These are phyloP conservation scores for Boulengerochromis microlepis DNA, from an alignment of 2,113 vertebrate genomes.

Conservation along the genomic window DNA sequence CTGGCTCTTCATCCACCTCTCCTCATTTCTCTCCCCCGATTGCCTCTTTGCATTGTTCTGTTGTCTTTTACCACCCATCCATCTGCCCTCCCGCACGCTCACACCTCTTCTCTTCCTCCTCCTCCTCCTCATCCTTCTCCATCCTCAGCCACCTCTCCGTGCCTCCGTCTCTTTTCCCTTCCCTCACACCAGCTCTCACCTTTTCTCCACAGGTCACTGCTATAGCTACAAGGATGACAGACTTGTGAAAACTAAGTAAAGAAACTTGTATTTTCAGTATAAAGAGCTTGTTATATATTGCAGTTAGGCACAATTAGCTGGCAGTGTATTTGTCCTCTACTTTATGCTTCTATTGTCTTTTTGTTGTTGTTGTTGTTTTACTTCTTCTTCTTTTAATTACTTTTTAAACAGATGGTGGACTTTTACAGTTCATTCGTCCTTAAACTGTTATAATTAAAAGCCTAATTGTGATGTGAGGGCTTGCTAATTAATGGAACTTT, in stretches of 20 bases:
- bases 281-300: not conserved
- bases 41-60: conserved; percentile 18
- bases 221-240: conserved; percentile 1
- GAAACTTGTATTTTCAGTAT: not conserved
- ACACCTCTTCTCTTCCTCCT: conserved; percentile 28
- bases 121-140: conserved; percentile 31
- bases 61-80: conserved; percentile 30
- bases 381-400: not conserved
- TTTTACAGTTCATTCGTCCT: not conserved
- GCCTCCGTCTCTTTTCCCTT: conserved; percentile 3
- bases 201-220: conserved; percentile 12
- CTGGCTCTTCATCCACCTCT: conserved; percentile 28
- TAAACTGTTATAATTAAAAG: not conserved
- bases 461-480: not conserved
- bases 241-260: not conserved
- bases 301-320: not conserved
- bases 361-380: not conserved
- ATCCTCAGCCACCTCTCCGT: conserved; percentile 37
- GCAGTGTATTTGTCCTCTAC: not conserved
- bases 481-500: not conserved
- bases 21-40: conserved; percentile 15
- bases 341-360: not conserved
- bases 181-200: conserved; percentile 19
- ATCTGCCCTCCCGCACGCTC: conserved; percentile 8
- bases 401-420: not conserved